Conservation (phyloP, 2,797 vertebrate species). For the Myiothlypis chrysogaster region DNA sequence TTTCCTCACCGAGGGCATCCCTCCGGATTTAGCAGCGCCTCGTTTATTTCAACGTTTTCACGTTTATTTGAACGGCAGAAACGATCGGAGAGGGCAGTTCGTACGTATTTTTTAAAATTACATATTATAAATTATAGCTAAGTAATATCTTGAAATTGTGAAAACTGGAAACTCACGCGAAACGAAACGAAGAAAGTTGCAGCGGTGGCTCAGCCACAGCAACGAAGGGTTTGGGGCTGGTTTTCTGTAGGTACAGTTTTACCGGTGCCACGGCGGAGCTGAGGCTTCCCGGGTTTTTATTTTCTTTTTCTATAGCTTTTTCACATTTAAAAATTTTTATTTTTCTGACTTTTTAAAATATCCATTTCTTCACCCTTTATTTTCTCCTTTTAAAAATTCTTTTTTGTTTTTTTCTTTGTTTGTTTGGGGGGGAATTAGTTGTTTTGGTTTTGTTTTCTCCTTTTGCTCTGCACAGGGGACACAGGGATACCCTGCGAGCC, state of each 20-base stretch:
- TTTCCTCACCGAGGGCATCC: background rate
- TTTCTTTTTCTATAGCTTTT: background rate
- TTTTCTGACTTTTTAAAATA: accelerated
- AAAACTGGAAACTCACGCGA: background rate
- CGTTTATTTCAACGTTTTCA: background rate
- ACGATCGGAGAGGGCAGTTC: background rate
- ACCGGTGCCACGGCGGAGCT: background rate
- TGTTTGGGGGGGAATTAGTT: accelerated
- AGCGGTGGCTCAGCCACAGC: background rate
- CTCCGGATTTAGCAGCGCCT: background rate
- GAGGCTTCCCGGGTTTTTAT: background rate
- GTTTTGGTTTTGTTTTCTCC: background rate
- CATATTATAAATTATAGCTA: background rate
- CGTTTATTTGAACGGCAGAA: background rate
- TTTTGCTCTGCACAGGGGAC: background rate
- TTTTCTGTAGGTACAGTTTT: background rate
- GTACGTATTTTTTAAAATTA: accelerated
- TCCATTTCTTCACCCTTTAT: accelerated
- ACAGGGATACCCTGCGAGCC: background rate
- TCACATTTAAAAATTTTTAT: accelerated
- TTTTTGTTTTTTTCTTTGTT: background rate
- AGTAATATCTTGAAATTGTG: background rate
- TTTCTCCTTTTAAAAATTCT: accelerated
- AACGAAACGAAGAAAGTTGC: constrained; percentile 12
- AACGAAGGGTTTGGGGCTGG: background rate